Evolutionary conservation across 2,797 vertebrate genomes (phyloP).

Genomic region (Glyptemys insculpta): DNA sequence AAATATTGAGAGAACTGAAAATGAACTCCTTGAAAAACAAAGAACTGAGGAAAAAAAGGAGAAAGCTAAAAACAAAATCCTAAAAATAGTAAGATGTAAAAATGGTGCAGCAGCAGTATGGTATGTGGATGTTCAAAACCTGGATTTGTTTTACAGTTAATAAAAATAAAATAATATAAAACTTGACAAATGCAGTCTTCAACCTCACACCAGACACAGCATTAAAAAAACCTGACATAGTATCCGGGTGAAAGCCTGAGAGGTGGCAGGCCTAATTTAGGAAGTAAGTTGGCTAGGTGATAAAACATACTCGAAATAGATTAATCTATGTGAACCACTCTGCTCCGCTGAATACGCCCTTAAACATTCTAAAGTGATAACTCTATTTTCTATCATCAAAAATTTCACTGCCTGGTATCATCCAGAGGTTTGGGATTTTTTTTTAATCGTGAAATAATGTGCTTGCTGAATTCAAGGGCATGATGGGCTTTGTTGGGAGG

Average conservation of each 20-base stretch:
- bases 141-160: neutral
- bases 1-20: constrained; percentile 8
- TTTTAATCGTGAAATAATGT: neutral
- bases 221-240: neutral
- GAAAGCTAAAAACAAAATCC: neutral
- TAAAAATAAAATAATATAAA: neutral
- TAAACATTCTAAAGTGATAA: neutral
- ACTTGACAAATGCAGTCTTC: neutral
- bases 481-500: neutral
- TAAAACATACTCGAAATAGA: constrained; percentile 34
- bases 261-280: constrained; percentile 32
- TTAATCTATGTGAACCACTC: neutral
- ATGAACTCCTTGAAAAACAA: neutral
- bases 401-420: neutral
- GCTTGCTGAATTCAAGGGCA: neutral
- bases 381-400: neutral
- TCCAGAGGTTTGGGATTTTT: neutral
- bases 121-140: neutral
- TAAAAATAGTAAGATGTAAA: neutral
- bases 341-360: neutral
- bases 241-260: neutral
- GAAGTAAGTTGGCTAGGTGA: neutral
- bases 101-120: neutral
- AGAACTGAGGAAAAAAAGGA: neutral
- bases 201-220: neutral